Evolutionary conservation across 2,113 vertebrate genomes (phyloP).

Genomic region (Thamnaconus septentrionalis): DNA sequence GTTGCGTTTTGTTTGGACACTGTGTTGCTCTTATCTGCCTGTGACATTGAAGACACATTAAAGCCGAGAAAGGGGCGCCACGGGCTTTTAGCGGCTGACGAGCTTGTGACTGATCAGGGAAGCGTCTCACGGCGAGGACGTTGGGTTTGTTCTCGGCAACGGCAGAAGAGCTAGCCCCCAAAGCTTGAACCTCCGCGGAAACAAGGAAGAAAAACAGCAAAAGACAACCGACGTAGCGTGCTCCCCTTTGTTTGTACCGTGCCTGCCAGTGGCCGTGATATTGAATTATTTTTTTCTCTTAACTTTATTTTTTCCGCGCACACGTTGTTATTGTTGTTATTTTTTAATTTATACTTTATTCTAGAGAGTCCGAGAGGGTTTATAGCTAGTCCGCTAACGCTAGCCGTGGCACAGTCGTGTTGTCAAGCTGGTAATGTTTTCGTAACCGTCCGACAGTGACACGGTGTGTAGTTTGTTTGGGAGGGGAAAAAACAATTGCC

Average conservation of each 20-base stretch:
- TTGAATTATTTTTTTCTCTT: constrained; percentile 10
- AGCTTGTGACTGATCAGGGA: constrained; percentile 2
- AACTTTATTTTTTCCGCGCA: background rate
- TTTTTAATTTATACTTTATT: constrained; percentile 31
- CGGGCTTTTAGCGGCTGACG: constrained; percentile 7
- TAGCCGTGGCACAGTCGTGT: constrained; percentile 46
- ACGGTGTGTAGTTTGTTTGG: background rate
- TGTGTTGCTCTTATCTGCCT: constrained; percentile 53
- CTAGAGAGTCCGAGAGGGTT: background rate
- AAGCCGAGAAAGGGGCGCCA: constrained; percentile 23
- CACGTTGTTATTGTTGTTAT: constrained; percentile 5
- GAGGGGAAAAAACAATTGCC: background rate
- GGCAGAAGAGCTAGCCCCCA: constrained; percentile 45
- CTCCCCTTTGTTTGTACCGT: constrained; percentile 41
- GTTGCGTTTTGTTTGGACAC: constrained; percentile 64
- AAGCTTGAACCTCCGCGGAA: constrained; percentile 40
- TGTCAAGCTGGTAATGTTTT: constrained; percentile 49
- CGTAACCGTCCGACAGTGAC: constrained; percentile 34
- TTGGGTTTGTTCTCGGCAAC: constrained; percentile 14
- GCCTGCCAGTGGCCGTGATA: constrained; percentile 16
- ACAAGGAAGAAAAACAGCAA: constrained; percentile 39
- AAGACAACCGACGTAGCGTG: constrained; percentile 25
- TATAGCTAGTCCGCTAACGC: constrained; percentile 46
- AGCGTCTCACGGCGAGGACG: constrained; percentile 9
- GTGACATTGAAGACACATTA: constrained; percentile 36